Evolutionary conservation across 2,113 vertebrate genomes (phyloP).

Genomic region (Amphilophus citrinellus): DNA sequence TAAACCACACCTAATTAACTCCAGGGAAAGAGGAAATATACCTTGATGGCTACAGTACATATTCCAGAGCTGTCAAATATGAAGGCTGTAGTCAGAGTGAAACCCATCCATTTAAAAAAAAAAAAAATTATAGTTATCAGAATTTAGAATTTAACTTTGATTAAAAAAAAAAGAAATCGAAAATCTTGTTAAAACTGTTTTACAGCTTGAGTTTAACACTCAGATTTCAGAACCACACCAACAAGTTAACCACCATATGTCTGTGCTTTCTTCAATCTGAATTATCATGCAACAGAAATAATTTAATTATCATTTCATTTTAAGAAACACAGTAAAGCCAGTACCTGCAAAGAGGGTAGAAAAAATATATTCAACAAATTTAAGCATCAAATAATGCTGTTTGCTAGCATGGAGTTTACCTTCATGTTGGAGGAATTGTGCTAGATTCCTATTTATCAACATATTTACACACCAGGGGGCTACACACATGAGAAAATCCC

Average conservation of each 20-base stretch:
- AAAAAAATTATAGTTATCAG: background rate
- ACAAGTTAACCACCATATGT: background rate
- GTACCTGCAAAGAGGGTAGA: background rate
- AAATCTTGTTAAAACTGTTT: rapidly evolving
- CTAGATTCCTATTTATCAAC: slow-evolving; percentile 45
- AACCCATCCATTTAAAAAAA: background rate
- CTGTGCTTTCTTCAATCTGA: background rate
- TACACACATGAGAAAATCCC: slow-evolving; percentile 54
- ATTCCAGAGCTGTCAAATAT: background rate
- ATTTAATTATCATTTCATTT: background rate
- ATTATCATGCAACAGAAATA: background rate
- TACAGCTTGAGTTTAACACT: background rate
- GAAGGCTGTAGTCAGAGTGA: background rate
- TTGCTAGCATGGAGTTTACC: background rate
- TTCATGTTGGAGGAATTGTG: slow-evolving; percentile 8
- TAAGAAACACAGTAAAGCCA: background rate
- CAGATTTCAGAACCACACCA: background rate
- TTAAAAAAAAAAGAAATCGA: background rate
- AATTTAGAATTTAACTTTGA: background rate
- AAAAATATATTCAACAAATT: background rate
- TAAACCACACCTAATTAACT: background rate
- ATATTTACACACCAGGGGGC: slow-evolving; percentile 45
- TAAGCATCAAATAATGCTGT: background rate
- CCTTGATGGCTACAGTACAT: background rate
- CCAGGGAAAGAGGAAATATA: background rate